Evolutionary conservation across 2,797 vertebrate genomes (phyloP).

Genomic region (Stomatorhinus walkeri): DNA sequence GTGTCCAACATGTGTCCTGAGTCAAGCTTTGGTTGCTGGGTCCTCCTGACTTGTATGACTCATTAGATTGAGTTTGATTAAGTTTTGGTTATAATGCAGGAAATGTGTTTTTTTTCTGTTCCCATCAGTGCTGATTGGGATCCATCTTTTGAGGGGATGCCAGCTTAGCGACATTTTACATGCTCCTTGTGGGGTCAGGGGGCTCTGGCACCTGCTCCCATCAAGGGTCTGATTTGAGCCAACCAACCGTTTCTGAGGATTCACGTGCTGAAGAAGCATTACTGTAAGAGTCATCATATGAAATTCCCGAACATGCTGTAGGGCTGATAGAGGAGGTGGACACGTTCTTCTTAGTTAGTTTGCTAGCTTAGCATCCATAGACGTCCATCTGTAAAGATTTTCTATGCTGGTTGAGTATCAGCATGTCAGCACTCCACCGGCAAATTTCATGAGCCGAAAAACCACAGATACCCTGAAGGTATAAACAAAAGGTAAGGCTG

Average conservation of each 20-base stretch:
- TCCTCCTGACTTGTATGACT: neutral
- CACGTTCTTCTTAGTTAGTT: neutral
- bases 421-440: neutral
- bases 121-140: neutral
- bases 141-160: neutral
- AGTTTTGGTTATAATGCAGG: conserved; percentile 1
- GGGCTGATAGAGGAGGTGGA: neutral
- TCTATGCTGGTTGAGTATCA: neutral
- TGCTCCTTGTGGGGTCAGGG: neutral
- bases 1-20: neutral
- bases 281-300: neutral
- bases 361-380: neutral
- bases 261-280: neutral
- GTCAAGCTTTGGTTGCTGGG: neutral
- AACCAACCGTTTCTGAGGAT: neutral
- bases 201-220: neutral
- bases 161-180: neutral
- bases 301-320: neutral
- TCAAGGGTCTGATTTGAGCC: neutral
- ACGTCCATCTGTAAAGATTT: neutral
- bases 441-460: neutral
- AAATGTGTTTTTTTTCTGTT: neutral
- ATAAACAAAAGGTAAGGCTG: neutral
- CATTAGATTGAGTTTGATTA: neutral
- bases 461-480: neutral